phyloP scores from a whole-genome alignment of 2,888 invertebrate genomes.

The Blastobasis lacticolella region DNA sequence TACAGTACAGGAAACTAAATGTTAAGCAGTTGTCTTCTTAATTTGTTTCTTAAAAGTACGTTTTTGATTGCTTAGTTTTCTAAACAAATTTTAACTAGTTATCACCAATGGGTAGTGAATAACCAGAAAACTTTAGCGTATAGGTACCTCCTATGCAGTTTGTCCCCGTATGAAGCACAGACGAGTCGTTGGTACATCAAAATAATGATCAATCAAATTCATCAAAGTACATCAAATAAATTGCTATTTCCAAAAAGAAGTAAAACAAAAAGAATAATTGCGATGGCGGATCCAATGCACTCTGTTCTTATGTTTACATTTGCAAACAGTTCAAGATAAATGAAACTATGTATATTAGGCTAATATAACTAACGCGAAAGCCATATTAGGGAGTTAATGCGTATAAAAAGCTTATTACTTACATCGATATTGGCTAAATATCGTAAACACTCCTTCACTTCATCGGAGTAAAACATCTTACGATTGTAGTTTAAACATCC shows the following conservation, averaged over 20 bases:
- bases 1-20: too few species aligned
- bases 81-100: too few species aligned
- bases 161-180: too few species aligned
- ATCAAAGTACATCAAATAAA: too few species aligned
- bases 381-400: not conserved
- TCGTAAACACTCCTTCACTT: slow-evolving; percentile 46
- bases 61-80: too few species aligned
- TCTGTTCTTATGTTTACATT: slow-evolving; percentile 49
- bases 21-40: too few species aligned
- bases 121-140: too few species aligned
- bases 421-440: slow-evolving; percentile 56
- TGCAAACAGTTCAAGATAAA: slow-evolving; percentile 21
- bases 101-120: too few species aligned
- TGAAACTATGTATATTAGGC: slow-evolving; percentile 11
- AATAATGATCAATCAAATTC: too few species aligned
- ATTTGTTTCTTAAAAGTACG: too few species aligned
- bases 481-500: slow-evolving; percentile 62
- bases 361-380: not conserved
- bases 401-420: slow-evolving; percentile 22
- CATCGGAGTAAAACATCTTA: slow-evolving; percentile 47
- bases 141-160: too few species aligned
- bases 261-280: slow-evolving; percentile 14
- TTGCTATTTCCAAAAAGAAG: not conserved
- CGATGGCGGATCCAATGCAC: slow-evolving; percentile 51
- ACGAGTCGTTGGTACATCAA: too few species aligned